phyloP scores from a whole-genome alignment of 2,113 vertebrate species.

The Oriolus oriolus region DNA sequence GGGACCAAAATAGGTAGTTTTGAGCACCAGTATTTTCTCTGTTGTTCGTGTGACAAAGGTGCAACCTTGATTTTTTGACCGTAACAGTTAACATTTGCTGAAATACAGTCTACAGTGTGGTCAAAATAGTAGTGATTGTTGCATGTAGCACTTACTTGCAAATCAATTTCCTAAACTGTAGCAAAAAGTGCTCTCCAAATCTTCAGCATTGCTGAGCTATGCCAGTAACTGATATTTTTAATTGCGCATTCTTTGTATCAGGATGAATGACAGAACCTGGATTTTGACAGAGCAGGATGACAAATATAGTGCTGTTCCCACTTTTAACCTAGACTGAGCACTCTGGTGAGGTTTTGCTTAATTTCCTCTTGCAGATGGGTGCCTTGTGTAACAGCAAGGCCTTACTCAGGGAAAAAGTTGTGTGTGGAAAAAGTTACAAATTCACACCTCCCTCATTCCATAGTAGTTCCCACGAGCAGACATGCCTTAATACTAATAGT shows the following conservation, averaged over 20 bases:
- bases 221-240: not conserved
- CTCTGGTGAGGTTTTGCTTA: not conserved
- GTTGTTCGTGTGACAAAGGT: not conserved
- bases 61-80: not conserved
- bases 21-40: not conserved
- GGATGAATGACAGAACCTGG: not conserved
- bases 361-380: not conserved
- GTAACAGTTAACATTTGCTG: not conserved
- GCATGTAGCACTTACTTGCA: not conserved
- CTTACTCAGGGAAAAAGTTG: not conserved
- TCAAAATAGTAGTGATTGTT: not conserved
- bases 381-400: not conserved
- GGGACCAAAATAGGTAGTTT: not conserved
- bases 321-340: not conserved
- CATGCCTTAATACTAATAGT: not conserved
- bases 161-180: not conserved
- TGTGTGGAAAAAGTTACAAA: not conserved
- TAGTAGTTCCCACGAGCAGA: not conserved
- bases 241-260: fast-evolving
- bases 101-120: not conserved
- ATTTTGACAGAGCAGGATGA: not conserved
- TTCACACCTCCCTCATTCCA: not conserved
- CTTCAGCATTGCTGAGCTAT: not conserved
- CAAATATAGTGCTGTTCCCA: not conserved
- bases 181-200: not conserved